phyloP scores from a whole-genome alignment of 2,888 invertebrate genomes.

The Drosophila subsilvestris region DNA sequence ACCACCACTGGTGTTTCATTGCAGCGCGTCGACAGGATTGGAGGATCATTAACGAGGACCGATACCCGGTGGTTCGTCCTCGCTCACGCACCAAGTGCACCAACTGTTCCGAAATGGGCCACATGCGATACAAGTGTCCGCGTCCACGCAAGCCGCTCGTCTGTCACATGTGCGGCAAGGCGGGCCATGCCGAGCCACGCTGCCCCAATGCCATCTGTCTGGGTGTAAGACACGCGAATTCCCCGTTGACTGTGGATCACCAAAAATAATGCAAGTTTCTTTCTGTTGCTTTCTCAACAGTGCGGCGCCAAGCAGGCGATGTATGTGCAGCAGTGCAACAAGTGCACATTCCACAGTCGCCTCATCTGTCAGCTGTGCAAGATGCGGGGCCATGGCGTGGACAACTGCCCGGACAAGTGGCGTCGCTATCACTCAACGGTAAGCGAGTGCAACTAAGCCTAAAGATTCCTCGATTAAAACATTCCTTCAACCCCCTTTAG shows the following conservation, averaged over 20 bases:
- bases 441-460: constrained; percentile 70
- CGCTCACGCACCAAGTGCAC: constrained; percentile 85
- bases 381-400: constrained; percentile 86
- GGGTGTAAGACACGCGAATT: constrained; percentile 85
- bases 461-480: not conserved
- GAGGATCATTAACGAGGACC: constrained; percentile 79
- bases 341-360: constrained; percentile 85
- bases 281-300: constrained; percentile 82
- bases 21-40: constrained; percentile 69
- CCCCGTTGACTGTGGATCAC: not conserved
- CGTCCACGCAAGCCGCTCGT: constrained; percentile 85
- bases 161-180: constrained; percentile 89
- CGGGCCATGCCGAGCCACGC: constrained; percentile 87
- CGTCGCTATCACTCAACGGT: constrained; percentile 90
- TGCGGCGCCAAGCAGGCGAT: constrained; percentile 87
- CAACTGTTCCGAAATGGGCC: constrained; percentile 88
- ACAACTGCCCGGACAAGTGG: constrained; percentile 90
- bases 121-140: constrained; percentile 86
- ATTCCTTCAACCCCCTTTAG: constrained; percentile 78
- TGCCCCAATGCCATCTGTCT: constrained; percentile 90
- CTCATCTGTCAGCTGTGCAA: constrained; percentile 87
- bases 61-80: constrained; percentile 66
- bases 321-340: constrained; percentile 86
- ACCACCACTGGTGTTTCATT: not conserved
- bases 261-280: not conserved